Conservation (phyloP, 2,888 invertebrate species). For the Deilephila porcellus region DNA sequence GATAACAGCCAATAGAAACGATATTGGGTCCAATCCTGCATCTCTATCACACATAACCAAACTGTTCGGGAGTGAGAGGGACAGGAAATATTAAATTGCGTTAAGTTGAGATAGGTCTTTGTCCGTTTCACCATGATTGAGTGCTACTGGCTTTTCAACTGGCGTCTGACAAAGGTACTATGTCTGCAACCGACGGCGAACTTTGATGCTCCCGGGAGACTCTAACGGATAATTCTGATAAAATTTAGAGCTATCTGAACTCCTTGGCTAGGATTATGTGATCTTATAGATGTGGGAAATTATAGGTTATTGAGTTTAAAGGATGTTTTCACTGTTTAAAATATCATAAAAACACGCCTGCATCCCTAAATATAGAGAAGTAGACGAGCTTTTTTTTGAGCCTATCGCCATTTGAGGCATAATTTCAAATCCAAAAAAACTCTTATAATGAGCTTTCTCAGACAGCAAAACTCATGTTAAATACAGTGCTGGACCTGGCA, state of each 20-base stretch:
- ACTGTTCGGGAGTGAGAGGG: not conserved
- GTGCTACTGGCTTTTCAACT: conserved; percentile 15
- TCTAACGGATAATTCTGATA: conserved; percentile 19
- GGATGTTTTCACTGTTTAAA: too few relatives aligned
- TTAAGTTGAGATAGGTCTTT: conserved; percentile 23
- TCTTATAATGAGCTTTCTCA: too few relatives aligned
- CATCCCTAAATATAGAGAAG: too few relatives aligned
- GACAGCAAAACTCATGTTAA: too few relatives aligned
- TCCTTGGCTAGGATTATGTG: not conserved
- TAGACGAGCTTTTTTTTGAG: too few relatives aligned
- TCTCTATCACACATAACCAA: not conserved
- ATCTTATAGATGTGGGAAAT: not conserved
- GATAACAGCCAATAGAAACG: not conserved
- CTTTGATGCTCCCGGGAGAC: conserved; percentile 14
- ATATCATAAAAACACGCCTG: too few relatives aligned
- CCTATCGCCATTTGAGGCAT: too few relatives aligned
- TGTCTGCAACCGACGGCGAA: conserved; percentile 12
- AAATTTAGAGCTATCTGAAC: conserved; percentile 6
- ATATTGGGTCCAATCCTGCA: not conserved
- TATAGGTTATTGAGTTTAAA: too few relatives aligned
- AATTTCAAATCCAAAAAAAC: too few relatives aligned
- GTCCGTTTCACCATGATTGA: conserved; percentile 16
- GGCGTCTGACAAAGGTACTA: conserved; percentile 26
- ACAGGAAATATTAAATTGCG: conserved; percentile 6
- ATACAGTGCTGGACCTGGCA: too few relatives aligned